Evolutionary conservation across 1,140 invertebrate species (phyloP).

Genomic region (Drosophila quadrilineata): DNA sequence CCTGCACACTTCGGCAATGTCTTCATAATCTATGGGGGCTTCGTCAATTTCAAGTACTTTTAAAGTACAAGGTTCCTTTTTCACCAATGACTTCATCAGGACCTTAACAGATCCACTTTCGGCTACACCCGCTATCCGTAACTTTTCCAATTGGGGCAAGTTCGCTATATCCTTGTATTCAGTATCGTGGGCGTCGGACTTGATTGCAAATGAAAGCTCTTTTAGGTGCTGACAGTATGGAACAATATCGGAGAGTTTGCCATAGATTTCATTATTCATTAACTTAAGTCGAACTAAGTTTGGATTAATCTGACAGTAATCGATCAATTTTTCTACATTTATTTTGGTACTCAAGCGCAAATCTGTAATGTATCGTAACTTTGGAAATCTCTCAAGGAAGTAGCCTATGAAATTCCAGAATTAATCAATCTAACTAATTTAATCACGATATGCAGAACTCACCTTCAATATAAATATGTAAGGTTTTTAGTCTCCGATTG

Average conservation of each 20-base stretch:
- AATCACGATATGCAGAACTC: background rate
- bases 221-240: background rate
- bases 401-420: background rate
- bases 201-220: background rate
- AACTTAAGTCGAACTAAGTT: background rate
- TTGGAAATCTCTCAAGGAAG: background rate
- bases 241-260: background rate
- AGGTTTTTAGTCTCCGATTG: background rate
- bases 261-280: background rate
- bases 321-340: background rate
- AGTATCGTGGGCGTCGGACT: background rate
- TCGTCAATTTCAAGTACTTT: background rate
- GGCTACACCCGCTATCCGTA: background rate
- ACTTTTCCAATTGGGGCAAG: background rate
- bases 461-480: background rate
- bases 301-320: slow-evolving; percentile 2
- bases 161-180: background rate
- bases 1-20: background rate
- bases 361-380: background rate
- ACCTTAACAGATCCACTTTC: background rate
- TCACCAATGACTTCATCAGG: background rate
- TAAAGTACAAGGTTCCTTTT: background rate
- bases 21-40: background rate
- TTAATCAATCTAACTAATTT: background rate
- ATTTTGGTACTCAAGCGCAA: background rate